A percentile compares a stretch with the other conserved stretches of the same genome.
Conservation (phyloP, 2,113 vertebrate species). For the Panthera tigris region DNA sequence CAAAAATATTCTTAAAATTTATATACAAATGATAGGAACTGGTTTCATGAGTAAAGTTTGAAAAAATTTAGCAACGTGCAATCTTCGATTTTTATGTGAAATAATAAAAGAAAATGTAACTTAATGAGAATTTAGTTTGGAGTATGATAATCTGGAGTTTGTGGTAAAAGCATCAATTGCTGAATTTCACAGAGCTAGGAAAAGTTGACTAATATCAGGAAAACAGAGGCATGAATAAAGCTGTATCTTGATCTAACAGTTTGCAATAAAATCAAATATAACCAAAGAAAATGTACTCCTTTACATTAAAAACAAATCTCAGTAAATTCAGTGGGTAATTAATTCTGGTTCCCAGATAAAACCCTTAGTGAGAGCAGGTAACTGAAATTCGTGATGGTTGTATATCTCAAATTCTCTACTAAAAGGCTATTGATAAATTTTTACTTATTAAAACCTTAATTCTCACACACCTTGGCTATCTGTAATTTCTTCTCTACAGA, state of each 20-base stretch:
- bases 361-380: neutral
- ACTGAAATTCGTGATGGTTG: neutral
- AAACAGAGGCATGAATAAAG: neutral
- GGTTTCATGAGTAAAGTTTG: neutral
- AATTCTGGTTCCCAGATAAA: neutral
- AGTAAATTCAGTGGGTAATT: neutral
- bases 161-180: neutral
- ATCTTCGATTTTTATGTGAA: neutral
- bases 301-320: neutral
- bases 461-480: neutral
- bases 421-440: neutral
- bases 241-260: neutral
- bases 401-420: neutral
- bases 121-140: neutral
- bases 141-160: neutral
- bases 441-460: neutral
- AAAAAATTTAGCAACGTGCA: neutral
- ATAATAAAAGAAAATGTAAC: neutral
- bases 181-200: neutral
- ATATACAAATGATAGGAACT: neutral
- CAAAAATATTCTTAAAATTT: constrained; percentile 1
- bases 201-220: neutral
- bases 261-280: neutral
- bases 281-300: neutral
- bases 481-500: neutral